Conservation (phyloP, 2,797 vertebrate species). For the Pangasius krempfi region DNA sequence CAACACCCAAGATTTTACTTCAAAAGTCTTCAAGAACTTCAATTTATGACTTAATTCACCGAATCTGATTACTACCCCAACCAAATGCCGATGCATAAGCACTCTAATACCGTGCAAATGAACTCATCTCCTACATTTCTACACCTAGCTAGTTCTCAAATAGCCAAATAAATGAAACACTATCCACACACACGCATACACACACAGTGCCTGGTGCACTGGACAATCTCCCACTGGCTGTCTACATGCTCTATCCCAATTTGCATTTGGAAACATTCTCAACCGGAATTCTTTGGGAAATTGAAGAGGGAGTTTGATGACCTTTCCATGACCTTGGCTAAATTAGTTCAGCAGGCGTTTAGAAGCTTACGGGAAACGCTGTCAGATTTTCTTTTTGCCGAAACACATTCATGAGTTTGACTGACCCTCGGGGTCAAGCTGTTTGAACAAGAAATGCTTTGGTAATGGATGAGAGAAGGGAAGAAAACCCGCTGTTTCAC, state of each 20-base stretch:
- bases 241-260: neutral
- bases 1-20: neutral
- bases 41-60: neutral
- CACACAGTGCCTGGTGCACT: neutral
- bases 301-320: neutral
- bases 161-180: neutral
- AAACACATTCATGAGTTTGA: neutral
- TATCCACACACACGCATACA: neutral
- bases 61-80: neutral
- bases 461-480: conserved; percentile 8
- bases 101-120: neutral
- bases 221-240: neutral
- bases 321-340: conserved; percentile 5
- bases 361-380: neutral
- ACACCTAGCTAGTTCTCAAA: neutral
- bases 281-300: neutral
- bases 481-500: neutral
- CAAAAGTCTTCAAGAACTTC: neutral
- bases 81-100: neutral
- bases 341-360: conserved; percentile 9
- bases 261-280: neutral
- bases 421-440: neutral
- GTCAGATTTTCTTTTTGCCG: neutral
- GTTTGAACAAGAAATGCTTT: conserved; percentile 17
- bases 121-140: neutral